Conservation (phyloP, 2,113 vertebrate species). For the Brachionichthys hirsutus region DNA sequence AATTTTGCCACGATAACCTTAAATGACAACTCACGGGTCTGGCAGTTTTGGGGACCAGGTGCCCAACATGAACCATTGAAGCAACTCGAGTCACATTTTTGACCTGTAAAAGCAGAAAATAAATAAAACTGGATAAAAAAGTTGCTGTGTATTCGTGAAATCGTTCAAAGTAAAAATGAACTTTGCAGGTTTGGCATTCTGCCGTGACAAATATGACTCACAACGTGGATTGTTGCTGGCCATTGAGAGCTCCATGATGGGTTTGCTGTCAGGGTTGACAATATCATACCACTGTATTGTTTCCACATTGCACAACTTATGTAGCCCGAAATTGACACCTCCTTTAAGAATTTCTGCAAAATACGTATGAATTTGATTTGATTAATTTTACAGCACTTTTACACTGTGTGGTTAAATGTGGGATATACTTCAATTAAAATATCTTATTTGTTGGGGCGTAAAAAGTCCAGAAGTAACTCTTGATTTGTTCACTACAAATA, state of each 20-base stretch:
- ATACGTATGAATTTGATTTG: neutral
- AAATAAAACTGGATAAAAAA: neutral
- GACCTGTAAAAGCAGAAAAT: constrained; percentile 75
- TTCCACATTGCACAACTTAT: constrained; percentile 85
- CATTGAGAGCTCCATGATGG: constrained; percentile 63
- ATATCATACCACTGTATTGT: constrained; percentile 92
- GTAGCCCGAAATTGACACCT: constrained; percentile 82
- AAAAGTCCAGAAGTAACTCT: too few relatives aligned
- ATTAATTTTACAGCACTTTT: too few relatives aligned
- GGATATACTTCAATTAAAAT: too few relatives aligned
- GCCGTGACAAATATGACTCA: constrained; percentile 65
- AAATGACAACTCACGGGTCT: constrained; percentile 82
- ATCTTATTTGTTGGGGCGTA: too few relatives aligned
- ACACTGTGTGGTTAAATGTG: too few relatives aligned
- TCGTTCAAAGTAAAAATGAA: neutral
- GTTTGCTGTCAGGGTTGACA: constrained; percentile 62
- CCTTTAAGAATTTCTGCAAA: constrained; percentile 89
- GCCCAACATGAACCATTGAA: constrained; percentile 90
- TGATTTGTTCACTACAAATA: too few relatives aligned
- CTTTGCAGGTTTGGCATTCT: neutral
- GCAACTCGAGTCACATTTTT: constrained; percentile 83
- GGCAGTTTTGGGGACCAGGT: constrained; percentile 85
- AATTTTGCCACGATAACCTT: too few relatives aligned
- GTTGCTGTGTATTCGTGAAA: neutral
- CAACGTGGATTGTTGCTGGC: constrained; percentile 62